These are phyloP conservation scores for Ptychodera flava DNA, from an alignment of 35 echinoderm and acorn worm genomes.

Conservation along the genomic window DNA sequence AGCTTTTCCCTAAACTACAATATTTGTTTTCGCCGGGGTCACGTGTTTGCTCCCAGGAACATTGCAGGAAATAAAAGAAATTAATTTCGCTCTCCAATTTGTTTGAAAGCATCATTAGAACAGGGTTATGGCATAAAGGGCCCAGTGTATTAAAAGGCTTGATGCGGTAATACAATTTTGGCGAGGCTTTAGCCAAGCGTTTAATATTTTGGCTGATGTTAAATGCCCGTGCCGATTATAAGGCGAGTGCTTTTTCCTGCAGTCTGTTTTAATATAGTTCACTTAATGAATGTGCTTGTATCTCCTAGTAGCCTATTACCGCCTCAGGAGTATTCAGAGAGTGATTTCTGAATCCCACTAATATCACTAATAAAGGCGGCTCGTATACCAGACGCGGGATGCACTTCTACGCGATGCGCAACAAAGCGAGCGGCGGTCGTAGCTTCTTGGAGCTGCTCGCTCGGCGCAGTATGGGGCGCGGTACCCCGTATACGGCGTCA, in stretches of 20 bases:
- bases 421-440: background rate
- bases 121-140: background rate
- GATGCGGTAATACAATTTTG: background rate
- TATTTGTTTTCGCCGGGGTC: background rate
- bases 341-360: background rate
- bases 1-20: background rate
- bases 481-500: background rate
- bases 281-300: background rate
- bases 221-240: background rate
- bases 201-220: constrained; percentile 2
- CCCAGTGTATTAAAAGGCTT: background rate
- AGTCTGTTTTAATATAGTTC: constrained; percentile 2
- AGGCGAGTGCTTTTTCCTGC: background rate
- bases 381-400: background rate
- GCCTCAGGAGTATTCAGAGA: background rate
- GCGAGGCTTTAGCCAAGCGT: background rate
- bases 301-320: background rate
- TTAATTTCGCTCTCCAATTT: constrained; percentile 1
- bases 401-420: background rate
- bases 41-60: background rate
- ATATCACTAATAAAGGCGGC: background rate
- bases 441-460: background rate
- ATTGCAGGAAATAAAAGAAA: background rate
- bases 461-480: background rate
- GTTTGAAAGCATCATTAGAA: background rate